These are phyloP conservation scores for Balaenoptera acutorostrata DNA, from an alignment of 2,113 vertebrate genomes.

Conservation along the genomic window DNA sequence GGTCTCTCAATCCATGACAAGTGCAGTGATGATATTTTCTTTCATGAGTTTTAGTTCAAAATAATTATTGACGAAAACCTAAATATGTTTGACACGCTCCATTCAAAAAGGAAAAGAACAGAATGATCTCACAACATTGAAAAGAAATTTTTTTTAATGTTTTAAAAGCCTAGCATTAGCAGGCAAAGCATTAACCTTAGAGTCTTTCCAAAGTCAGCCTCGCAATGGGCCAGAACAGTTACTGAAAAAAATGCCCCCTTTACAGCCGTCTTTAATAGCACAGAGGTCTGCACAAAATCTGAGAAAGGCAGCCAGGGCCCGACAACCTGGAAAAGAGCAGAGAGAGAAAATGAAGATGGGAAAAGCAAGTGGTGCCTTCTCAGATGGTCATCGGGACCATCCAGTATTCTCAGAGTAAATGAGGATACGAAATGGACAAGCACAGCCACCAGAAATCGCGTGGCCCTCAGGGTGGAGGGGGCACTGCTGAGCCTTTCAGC, in stretches of 20 bases:
- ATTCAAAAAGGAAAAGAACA: conserved; percentile 22
- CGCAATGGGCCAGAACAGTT: neutral
- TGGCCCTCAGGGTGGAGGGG: neutral
- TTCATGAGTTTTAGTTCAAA: conserved; percentile 51
- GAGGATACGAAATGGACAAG: neutral
- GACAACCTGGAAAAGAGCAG: neutral
- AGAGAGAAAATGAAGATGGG: neutral
- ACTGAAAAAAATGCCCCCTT: neutral
- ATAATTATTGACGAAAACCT: conserved; percentile 16
- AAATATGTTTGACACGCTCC: neutral
- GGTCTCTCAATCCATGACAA: neutral
- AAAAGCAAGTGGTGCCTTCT: neutral
- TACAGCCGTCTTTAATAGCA: neutral
- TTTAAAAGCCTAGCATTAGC: neutral
- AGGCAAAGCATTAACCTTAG: neutral
- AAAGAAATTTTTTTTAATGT: neutral
- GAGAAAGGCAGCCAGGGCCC: neutral
- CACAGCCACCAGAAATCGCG: fast-evolving
- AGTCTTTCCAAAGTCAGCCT: conserved; percentile 20
- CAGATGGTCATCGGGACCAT: neutral
- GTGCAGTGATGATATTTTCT: conserved; percentile 8
- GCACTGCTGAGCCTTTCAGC: neutral
- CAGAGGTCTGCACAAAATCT: neutral
- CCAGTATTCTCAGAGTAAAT: neutral
- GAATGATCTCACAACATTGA: neutral